Evolutionary conservation across 64 coral and sea anemone species (phyloP).

Genomic region (Pocillopora damicornis): DNA sequence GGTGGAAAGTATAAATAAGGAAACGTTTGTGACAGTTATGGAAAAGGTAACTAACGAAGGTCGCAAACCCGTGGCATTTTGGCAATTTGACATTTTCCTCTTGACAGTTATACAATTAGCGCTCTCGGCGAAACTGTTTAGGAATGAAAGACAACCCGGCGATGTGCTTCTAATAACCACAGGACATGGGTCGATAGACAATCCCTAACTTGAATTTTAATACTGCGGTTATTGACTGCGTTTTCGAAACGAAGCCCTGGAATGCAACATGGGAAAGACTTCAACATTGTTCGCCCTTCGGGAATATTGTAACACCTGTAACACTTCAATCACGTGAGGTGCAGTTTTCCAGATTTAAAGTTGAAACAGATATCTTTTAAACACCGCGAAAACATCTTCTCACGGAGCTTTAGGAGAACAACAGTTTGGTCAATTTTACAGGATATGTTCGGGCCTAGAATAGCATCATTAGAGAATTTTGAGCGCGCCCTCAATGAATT

Average conservation of each 20-base stretch:
- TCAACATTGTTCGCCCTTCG: neutral
- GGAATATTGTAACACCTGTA: neutral
- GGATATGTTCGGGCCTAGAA: no score
- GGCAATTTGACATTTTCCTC: neutral
- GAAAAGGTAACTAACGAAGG: neutral
- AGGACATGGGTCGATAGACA: constrained; percentile 3
- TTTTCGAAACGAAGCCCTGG: neutral
- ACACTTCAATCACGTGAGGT: neutral
- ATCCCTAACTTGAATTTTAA: neutral
- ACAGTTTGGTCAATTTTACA: no score
- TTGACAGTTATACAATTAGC: neutral
- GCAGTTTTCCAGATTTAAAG: neutral
- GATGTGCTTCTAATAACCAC: neutral
- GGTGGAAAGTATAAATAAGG: neutral
- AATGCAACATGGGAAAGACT: neutral
- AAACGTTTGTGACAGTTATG: neutral
- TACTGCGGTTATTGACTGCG: neutral
- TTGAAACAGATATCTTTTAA: neutral
- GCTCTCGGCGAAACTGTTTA: neutral
- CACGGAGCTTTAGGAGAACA: no score
- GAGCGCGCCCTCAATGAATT: no score
- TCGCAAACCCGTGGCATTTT: neutral
- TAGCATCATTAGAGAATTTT: no score
- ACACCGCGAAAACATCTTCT: no score
- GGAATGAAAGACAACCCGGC: neutral